Base-by-base conservation (phyloP, 2,888 invertebrate genomes). In the Chironomus riparius region DNA sequence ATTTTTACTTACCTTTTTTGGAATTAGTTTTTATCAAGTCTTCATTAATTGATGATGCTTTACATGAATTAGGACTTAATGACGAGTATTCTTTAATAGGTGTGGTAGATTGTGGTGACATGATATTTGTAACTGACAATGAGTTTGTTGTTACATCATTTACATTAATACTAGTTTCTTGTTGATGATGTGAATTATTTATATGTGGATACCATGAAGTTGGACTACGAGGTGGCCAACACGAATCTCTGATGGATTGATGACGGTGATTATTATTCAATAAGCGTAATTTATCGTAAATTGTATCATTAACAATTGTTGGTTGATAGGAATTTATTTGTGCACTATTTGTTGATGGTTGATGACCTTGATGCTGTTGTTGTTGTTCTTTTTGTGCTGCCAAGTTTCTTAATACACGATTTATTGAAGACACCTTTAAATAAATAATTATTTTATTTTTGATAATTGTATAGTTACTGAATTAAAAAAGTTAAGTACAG, bases 361-460 rank as follows among this genome's bases (percentile, higher is more conserved):
- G 38, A 15, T 56, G 56, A 56, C 56, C 18, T 15, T 83, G 84
- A 77, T 83, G 83, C 22, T 83, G 82, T 80, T 94, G 94, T 80
- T 94, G 94, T 84, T 95, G 95, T 85, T 97, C 98, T 85, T 97
- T 98, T 85, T 97, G 96, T 72, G 96, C 94, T 28, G 97, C 96
- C 81, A 98, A 87, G 86, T 98, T 98, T 78, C 98, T 88, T 77
- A 98, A 88, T 78, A 98, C 98, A 80, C 98, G 92, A 88, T 98
- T 98, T 85, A 98, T 98, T 82, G 97, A 97, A 78, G 97, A 97
- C 79, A 97, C 97, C 97, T 97, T 88, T 56, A 86, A 84, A 77
- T 79, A 82, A 79, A 78, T 77, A 10, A 74, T 22, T 24, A 68
- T 50, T 48, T 68, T 22, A 65, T 50, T 24, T 62, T 24, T 62